Conservation (phyloP, 2,888 invertebrate genomes). For the Halictus ligatus region DNA sequence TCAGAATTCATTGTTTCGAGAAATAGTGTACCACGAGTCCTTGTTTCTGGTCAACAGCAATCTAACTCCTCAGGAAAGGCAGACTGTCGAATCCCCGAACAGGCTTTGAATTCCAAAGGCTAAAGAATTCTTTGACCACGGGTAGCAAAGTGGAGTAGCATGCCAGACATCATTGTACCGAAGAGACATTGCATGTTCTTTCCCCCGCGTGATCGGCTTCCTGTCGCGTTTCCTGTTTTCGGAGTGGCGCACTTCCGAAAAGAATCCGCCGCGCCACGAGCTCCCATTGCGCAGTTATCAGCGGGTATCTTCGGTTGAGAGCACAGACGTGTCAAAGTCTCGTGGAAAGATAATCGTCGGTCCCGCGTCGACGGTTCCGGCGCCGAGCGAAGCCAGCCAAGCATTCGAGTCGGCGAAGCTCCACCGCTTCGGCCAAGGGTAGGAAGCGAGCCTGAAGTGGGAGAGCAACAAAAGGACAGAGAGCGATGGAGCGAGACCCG, state of each 20-base stretch:
- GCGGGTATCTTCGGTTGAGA: conserved; percentile 44
- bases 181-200: neutral
- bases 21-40: neutral
- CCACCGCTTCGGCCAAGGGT: conserved; percentile 42
- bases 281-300: conserved; percentile 36
- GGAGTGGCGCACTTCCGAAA: neutral
- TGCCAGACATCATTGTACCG: no score
- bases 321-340: conserved; percentile 59
- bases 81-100: neutral
- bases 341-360: conserved; percentile 53
- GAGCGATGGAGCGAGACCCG: neutral
- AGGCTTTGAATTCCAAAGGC: neutral
- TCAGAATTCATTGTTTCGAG: neutral
- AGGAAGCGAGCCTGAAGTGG: conserved; percentile 27
- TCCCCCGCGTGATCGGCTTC: neutral
- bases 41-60: neutral
- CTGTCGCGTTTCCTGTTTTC: conserved; percentile 13
- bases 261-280: neutral
- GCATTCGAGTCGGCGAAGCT: conserved; percentile 39
- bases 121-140: neutral
- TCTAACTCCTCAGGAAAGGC: neutral
- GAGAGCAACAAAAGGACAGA: neutral
- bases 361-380: conserved; percentile 51
- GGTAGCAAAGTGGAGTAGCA: neutral
- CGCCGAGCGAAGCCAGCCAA: conserved; percentile 50